phyloP scores from a whole-genome alignment of 2,113 vertebrate species.

The Elephantulus edwardii region DNA sequence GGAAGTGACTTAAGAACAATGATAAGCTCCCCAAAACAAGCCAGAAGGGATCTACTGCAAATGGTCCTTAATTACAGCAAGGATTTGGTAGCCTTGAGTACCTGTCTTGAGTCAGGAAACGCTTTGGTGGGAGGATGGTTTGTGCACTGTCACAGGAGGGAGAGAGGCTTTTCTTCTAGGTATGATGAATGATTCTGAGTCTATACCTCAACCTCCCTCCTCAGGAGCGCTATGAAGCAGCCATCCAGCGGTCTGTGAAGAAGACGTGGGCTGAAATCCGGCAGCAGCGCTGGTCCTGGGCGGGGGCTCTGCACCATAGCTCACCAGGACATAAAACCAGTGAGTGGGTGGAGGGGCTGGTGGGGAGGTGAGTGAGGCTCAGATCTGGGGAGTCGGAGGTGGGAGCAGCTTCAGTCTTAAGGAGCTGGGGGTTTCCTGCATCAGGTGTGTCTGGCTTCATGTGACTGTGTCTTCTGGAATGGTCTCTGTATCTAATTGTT shows the following conservation, averaged over 20 bases:
- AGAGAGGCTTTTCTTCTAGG: background rate
- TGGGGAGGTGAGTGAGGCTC: background rate
- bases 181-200: background rate
- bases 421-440: background rate
- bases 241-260: conserved; percentile 93
- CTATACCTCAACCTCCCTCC: background rate
- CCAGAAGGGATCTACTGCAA: conserved; percentile 7
- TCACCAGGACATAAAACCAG: conserved; percentile 90
- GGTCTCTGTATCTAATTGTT: conserved; percentile 17
- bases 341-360: conserved; percentile 80
- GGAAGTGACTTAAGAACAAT: conserved; percentile 73
- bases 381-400: background rate
- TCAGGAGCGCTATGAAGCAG: conserved; percentile 96
- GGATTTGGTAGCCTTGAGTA: conserved; percentile 42
- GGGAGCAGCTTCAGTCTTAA: background rate
- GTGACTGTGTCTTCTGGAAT: conserved; percentile 50
- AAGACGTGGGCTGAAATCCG: conserved; percentile 99
- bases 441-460: conserved; percentile 25
- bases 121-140: background rate
- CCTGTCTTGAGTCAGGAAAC: conserved; percentile 41
- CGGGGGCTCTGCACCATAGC: conserved; percentile 90
- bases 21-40: conserved; percentile 47
- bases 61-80: conserved; percentile 30
- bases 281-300: conserved; percentile 97
- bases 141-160: accelerated